phyloP scores from a whole-genome alignment of 2,113 vertebrate species.

The Zosterops hypoxanthus region DNA sequence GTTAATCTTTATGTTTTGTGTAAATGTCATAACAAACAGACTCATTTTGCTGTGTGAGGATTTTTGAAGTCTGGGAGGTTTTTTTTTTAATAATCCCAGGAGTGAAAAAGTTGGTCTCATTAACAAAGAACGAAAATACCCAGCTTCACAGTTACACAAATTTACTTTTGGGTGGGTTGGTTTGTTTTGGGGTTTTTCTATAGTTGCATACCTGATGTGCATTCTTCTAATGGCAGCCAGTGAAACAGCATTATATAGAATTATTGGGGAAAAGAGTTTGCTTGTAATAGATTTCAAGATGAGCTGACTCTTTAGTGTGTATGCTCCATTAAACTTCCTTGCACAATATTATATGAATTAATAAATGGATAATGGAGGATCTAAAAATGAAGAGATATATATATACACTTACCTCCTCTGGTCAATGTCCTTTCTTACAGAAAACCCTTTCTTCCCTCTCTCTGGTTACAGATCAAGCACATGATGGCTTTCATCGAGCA shows the following conservation, averaged over 20 bases:
- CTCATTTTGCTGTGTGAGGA: background rate
- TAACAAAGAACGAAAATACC: background rate
- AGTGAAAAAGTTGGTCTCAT: background rate
- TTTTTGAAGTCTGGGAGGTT: background rate
- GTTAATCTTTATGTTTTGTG: background rate
- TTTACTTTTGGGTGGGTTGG: background rate
- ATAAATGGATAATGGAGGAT: background rate
- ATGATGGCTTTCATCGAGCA: conserved; percentile 99
- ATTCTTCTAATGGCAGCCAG: background rate
- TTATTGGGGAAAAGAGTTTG: background rate
- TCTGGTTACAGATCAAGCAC: conserved; percentile 89
- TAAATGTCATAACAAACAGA: background rate
- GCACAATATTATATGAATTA: background rate
- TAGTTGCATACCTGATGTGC: background rate
- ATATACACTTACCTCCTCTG: background rate
- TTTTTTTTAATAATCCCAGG: background rate
- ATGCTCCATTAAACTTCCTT: background rate
- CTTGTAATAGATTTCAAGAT: background rate
- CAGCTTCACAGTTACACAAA: background rate
- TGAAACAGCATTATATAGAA: background rate
- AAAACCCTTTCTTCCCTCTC: background rate
- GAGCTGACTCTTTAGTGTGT: background rate
- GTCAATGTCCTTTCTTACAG: background rate
- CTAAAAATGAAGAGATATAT: background rate
- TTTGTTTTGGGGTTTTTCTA: background rate